Base-by-base conservation (phyloP, 1,140 invertebrate genomes). In the Parapsyche elsis region DNA sequence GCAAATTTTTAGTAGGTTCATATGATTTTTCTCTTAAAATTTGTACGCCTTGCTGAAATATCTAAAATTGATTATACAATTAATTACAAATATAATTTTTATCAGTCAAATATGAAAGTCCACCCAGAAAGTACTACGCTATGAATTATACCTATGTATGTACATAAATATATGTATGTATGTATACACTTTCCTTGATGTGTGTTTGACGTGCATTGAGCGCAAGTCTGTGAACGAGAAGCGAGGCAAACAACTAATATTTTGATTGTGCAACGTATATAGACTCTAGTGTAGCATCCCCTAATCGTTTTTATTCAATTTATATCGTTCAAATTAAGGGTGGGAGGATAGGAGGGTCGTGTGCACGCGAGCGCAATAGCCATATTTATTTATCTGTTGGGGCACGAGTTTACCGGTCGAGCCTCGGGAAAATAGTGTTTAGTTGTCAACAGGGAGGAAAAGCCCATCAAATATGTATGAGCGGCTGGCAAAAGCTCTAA, bases 381-480 rank as follows among this genome's bases (percentile, higher is more conserved):
- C 49, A 23, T 26, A 67, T 67, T 67, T 67, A 67, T 67, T 14
- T 23, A 12, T 14, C 64, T 30, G 64, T 67, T 67, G 26, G 9
- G 59, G 9, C 10, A 23, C 59, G 19, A 64, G 59, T 64, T 64
- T 64, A 64, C 59, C 16, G 57, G 49, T 1, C 30, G 30, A 38
- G 49, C n/a, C 57, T 61, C 9, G 21, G 57, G 57, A 61, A 53
- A 53, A 61, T 21, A 67, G 19, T 30, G 64, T 67, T 67, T 67
- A 67, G 64, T 67, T 67, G 64, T 67, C 64, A 67, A 67, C 64
- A 12, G 64, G 24, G 23, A 67, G 23, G 64, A 67, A 67, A 67
- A 67, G 19, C 19, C 23, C 23, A 67, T 67, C 64, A 67, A 67
- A 67, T 67, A 67, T 67, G 64, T 67, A 67, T 67, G 64, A 67